phyloP scores from a whole-genome alignment of 92 coral and sea anemone genomes.

The Porites cylindrica region DNA sequence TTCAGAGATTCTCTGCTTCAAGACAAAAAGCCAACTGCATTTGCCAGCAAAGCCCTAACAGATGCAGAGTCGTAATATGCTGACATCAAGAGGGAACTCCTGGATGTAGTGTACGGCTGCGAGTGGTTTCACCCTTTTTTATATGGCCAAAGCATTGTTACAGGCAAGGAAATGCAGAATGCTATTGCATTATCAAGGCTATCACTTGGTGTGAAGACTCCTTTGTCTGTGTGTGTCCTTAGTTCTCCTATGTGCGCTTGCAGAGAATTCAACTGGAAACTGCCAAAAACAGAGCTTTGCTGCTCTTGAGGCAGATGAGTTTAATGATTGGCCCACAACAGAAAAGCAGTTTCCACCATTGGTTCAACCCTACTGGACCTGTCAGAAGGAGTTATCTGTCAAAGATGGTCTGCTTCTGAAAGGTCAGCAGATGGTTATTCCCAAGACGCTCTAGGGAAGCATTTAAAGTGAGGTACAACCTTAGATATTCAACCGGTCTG shows the following conservation, averaged over 20 bases:
- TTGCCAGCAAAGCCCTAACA: slow-evolving; percentile 62
- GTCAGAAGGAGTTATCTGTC: no score
- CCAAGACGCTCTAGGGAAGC: no score
- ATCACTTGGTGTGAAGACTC: not conserved
- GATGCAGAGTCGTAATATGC: slow-evolving; percentile 43
- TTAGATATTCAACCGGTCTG: no score
- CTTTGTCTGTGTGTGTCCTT: not conserved
- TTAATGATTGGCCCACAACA: not conserved
- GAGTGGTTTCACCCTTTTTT: slow-evolving; percentile 4
- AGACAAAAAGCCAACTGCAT: slow-evolving; percentile 44
- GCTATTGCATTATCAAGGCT: slow-evolving; percentile 6
- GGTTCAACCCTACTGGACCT: no score
- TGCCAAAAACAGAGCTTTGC: not conserved
- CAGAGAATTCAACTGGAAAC: not conserved
- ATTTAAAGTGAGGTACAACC: no score
- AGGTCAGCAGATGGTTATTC: no score
- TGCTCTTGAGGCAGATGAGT: not conserved
- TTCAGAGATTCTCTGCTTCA: slow-evolving; percentile 41
- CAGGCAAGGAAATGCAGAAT: slow-evolving; percentile 11
- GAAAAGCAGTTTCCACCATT: not conserved
- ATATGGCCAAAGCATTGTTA: not conserved
- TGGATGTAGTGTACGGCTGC: not conserved
- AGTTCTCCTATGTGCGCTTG: not conserved
- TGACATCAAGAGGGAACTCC: slow-evolving; percentile 29
- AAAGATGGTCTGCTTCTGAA: no score